phyloP scores from a whole-genome alignment of 2,888 invertebrate genomes.

The Heliconius sara region DNA sequence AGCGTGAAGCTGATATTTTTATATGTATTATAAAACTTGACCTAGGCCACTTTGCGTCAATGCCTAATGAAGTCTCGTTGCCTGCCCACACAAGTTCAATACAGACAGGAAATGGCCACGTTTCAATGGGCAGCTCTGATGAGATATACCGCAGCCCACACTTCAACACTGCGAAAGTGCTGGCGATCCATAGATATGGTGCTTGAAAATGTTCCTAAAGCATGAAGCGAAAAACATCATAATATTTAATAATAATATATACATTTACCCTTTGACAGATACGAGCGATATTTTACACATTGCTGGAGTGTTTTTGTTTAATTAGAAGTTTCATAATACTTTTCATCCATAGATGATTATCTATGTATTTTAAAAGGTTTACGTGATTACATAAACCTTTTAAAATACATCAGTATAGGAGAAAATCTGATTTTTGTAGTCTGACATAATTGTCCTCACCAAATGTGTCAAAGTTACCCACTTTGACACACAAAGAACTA shows the following conservation, averaged over 20 bases:
- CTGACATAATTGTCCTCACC: too few species aligned
- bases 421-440: too few species aligned
- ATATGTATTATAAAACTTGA: not conserved
- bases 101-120: conserved; percentile 33
- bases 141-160: conserved; percentile 35
- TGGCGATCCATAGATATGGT: not conserved
- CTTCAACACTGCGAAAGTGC: conserved; percentile 19
- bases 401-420: too few species aligned
- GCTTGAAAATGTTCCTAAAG: not conserved
- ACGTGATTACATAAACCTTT: too few species aligned
- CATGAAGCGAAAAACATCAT: not conserved
- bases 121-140: conserved; percentile 34
- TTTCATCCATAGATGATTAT: too few species aligned
- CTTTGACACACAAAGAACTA: too few species aligned
- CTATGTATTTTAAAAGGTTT: too few species aligned
- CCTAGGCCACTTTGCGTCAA: not conserved
- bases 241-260: not conserved
- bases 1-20: not conserved
- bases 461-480: too few species aligned
- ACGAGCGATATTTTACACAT: too few species aligned
- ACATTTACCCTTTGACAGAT: too few species aligned
- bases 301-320: too few species aligned
- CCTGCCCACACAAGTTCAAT: conserved; percentile 29
- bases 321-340: too few species aligned
- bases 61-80: conserved; percentile 31